These are phyloP conservation scores for Cepaea hortensis DNA, from an alignment of 2,888 invertebrate genomes.

Conservation along the genomic window DNA sequence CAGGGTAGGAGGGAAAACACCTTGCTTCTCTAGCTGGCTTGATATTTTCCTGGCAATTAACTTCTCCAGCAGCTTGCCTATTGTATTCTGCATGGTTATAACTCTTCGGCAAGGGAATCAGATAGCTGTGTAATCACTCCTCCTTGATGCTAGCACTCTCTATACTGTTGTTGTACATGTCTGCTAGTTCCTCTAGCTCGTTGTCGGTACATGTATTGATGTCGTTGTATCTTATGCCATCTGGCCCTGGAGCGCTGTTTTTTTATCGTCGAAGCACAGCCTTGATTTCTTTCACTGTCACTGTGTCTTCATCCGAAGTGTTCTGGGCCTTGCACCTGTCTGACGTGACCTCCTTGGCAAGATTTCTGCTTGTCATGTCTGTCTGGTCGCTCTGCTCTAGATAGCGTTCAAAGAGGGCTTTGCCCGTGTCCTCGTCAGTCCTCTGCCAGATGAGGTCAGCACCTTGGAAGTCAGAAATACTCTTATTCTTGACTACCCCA, in stretches of 20 bases:
- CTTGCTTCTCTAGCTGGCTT: no score
- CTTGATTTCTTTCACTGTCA: neutral
- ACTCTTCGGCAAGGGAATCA: neutral
- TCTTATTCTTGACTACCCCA: neutral
- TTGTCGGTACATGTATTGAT: neutral
- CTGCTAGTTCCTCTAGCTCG: neutral
- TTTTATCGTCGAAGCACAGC: neutral
- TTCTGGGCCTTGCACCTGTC: neutral
- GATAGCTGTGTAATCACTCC: neutral
- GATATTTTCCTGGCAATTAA: no score
- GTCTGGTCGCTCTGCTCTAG: neutral
- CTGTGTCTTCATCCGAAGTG: neutral
- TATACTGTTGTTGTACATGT: neutral
- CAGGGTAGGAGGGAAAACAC: no score
- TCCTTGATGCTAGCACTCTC: neutral
- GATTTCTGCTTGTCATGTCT: neutral
- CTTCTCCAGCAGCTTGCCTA: no score
- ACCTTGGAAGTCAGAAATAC: neutral
- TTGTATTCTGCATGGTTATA: no score
- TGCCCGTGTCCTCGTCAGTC: neutral
- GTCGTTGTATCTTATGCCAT: neutral
- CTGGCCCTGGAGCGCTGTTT: neutral
- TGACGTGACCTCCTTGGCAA: neutral
- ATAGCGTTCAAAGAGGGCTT: neutral
- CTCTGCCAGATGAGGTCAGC: neutral